Evolutionary conservation across 1,140 invertebrate genomes (phyloP).

Genomic region (roundworm (Caenorhabditis elegans)): WBcel235 BX284606.5:11232001-11232500

Average conservation of each 20-base stretch:
- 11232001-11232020: neutral
- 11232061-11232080: too few relatives aligned
- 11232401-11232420: neutral
- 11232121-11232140: neutral
- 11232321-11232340: neutral
- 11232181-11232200: too few relatives aligned
- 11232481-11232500: neutral
- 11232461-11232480: neutral
- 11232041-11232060: too few relatives aligned
- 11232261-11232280: too few relatives aligned
- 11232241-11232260: too few relatives aligned
- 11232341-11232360: neutral
- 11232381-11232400: neutral
- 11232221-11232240: too few relatives aligned
- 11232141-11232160: neutral
- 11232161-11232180: neutral
- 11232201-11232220: too few relatives aligned
- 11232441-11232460: neutral
- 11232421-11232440: neutral
- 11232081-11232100: too few relatives aligned
- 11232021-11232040: neutral
- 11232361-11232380: neutral
- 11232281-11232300: neutral
- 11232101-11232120: too few relatives aligned
- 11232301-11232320: neutral